These are phyloP conservation scores for Akabosia matsudoensis DNA, from an alignment of 1,140 invertebrate genomes.

Conservation along the genomic window DNA sequence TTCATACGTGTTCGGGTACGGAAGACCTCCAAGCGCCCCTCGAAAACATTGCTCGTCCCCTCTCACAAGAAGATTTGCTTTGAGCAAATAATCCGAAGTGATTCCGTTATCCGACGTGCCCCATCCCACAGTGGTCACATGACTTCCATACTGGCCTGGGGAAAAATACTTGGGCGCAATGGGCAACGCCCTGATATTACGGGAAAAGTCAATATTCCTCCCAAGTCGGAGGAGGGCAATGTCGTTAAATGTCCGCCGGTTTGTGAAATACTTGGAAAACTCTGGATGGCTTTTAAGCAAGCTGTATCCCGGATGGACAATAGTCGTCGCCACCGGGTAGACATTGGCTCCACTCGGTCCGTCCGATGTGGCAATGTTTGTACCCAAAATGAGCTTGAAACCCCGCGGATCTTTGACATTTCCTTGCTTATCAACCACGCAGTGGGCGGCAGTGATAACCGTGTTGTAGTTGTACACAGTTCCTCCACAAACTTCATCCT, in stretches of 20 bases:
- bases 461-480: not conserved
- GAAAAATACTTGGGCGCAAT: not conserved
- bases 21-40: not conserved
- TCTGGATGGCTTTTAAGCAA: not conserved
- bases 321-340: not conserved
- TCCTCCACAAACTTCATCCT: not conserved
- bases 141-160: not conserved
- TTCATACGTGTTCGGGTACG: not conserved
- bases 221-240: not conserved
- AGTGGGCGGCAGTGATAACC: not conserved
- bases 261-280: not conserved
- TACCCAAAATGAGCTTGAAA: not conserved
- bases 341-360: not conserved
- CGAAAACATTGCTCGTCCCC: not conserved
- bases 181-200: not conserved
- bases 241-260: not conserved
- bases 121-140: not conserved
- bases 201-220: not conserved
- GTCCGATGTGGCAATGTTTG: not conserved
- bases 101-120: not conserved
- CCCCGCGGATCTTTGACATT: not conserved
- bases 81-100: not conserved
- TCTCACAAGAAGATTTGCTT: not conserved
- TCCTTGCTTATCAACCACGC: not conserved
- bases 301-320: not conserved